These are phyloP conservation scores for Collichthys lucidus DNA, from an alignment of 2,113 vertebrate species.

Conservation along the genomic window DNA sequence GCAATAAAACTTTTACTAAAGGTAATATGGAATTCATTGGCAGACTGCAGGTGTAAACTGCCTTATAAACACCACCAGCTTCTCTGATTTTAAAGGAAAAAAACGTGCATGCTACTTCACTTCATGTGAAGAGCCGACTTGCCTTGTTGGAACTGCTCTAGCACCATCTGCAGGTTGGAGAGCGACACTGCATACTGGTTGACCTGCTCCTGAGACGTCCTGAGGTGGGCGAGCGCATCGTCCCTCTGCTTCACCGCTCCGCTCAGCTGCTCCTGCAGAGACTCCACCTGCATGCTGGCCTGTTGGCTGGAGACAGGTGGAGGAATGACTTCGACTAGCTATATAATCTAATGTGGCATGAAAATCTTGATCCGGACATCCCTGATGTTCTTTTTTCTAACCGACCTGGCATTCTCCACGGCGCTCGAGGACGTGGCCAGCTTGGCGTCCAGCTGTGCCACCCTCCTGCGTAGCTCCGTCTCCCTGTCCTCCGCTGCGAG, in stretches of 20 bases:
- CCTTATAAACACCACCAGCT: no score
- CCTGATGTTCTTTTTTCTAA: not conserved
- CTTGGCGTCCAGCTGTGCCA: conserved; percentile 87
- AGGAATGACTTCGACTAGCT: not conserved
- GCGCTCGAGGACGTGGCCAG: conserved; percentile 90
- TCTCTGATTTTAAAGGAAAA: not conserved
- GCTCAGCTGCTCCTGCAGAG: conserved; percentile 94
- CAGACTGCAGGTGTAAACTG: not conserved
- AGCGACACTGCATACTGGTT: conserved; percentile 96
- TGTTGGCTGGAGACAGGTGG: conserved; percentile 87
- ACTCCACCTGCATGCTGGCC: conserved; percentile 95
- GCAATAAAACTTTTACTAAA: conserved; percentile 14
- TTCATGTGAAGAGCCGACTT: conserved; percentile 48
- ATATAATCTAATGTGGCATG: not conserved
- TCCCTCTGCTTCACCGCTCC: conserved; percentile 90
- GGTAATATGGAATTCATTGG: not conserved
- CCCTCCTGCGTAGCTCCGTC: conserved; percentile 88
- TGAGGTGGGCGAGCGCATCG: conserved; percentile 85
- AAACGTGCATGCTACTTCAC: not conserved
- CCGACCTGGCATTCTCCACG: conserved; percentile 94
- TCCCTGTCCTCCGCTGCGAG: conserved; percentile 92
- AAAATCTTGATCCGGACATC: not conserved
- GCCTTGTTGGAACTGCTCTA: conserved; percentile 98
- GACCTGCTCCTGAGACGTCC: conserved; percentile 91
- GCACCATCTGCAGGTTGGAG: conserved; percentile 98